Conservation (phyloP, 2,113 vertebrate genomes). For the Pseudonaja textilis region DNA sequence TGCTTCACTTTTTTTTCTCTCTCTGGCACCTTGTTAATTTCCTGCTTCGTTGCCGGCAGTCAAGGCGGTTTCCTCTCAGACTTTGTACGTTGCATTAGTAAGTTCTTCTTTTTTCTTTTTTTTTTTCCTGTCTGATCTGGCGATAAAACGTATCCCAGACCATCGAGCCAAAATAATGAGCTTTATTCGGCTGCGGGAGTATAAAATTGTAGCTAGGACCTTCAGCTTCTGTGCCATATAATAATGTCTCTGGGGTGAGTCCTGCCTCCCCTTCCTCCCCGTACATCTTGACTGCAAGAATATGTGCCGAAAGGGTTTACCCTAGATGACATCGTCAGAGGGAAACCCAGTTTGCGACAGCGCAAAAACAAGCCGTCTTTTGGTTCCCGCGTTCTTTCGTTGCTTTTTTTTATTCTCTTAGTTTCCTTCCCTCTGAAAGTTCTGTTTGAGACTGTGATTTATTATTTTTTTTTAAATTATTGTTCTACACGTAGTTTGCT, state of each 20-base stretch:
- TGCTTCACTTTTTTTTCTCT: conserved; percentile 42
- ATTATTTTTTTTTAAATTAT: conserved; percentile 75
- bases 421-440: conserved; percentile 65
- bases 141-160: background rate
- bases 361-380: conserved; percentile 74
- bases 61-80: conserved; percentile 58
- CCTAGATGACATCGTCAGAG: conserved; percentile 55
- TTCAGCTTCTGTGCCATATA: conserved; percentile 50
- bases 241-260: conserved; percentile 55
- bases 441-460: conserved; percentile 86
- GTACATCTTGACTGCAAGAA: conserved; percentile 44
- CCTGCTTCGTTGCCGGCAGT: conserved; percentile 55
- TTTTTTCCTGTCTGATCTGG: conserved; percentile 26
- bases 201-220: conserved; percentile 56
- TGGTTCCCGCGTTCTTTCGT: conserved; percentile 73
- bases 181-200: conserved; percentile 60
- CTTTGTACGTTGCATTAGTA: conserved; percentile 48
- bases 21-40: conserved; percentile 55
- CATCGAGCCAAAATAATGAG: conserved; percentile 50
- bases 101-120: background rate
- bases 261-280: background rate
- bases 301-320: conserved; percentile 53
- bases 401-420: conserved; percentile 58
- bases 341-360: conserved; percentile 21
- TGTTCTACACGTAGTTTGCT: conserved; percentile 63